These are phyloP conservation scores for Terebella lapidaria DNA, from an alignment of 2,888 invertebrate genomes.

Conservation along the genomic window DNA sequence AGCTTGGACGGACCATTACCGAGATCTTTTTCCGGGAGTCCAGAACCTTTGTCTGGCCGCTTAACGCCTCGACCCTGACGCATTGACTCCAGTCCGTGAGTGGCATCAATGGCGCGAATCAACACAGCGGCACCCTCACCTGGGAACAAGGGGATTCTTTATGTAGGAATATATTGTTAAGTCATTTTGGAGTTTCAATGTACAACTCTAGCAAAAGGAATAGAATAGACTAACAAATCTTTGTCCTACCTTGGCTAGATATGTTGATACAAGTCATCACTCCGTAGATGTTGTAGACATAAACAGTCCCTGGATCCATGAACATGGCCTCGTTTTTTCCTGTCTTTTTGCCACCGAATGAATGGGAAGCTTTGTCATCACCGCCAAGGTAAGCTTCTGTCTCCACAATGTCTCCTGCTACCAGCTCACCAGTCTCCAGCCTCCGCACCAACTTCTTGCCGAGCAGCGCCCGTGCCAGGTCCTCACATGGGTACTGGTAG, in stretches of 20 bases:
- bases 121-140: constrained; percentile 66
- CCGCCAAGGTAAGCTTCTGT: constrained; percentile 69
- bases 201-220: no score
- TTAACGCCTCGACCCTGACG: constrained; percentile 33
- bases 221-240: no score
- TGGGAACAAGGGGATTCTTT: constrained; percentile 25
- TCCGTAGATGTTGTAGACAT: constrained; percentile 70
- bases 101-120: constrained; percentile 64
- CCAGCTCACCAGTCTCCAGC: constrained; percentile 56
- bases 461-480: constrained; percentile 60
- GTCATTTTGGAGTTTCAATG: no score
- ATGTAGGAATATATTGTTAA: no score
- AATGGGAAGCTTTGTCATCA: constrained; percentile 66
- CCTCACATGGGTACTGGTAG: no score
- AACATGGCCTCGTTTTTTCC: constrained; percentile 67
- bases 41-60: constrained; percentile 10
- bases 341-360: constrained; percentile 61
- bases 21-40: constrained; percentile 55
- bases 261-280: constrained; percentile 73
- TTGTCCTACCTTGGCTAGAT: constrained; percentile 60
- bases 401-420: constrained; percentile 68
- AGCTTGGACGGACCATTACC: constrained; percentile 72
- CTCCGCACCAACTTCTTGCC: constrained; percentile 61
- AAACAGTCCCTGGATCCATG: constrained; percentile 67
- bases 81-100: constrained; percentile 59